Evolutionary conservation across 2,888 invertebrate genomes (phyloP), one percentile per base, ranked within the genome.

Genomic region (Timema podura): DNA sequence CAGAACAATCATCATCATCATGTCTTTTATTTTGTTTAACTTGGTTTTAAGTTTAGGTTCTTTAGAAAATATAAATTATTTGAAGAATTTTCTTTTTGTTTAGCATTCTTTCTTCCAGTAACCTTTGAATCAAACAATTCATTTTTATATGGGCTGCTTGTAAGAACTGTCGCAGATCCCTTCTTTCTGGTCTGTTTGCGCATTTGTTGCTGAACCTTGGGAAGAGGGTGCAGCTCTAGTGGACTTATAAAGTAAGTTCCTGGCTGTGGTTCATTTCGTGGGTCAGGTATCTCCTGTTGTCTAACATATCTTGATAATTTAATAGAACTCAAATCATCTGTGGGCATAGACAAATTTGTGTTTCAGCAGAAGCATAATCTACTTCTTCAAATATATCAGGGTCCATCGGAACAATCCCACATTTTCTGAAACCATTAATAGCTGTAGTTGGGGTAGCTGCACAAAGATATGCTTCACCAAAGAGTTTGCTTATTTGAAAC

Each of bases 381-480:
- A 13, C 0, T 10, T 61, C 61, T 9, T 30, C 30, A 61, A 61
- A 61, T 30, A 61, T n/a, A 9, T 3, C 30, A 0, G 44, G 61
- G 10, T 1, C 61, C 30, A 13, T 13, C 30, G 61, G 30, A 16
- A 8, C 5, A 16, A 45, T 2, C 61, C 44, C 30, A 67, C 71
- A 66, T 57, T 76, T 65, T 74, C 67, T 65, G n/a, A 76, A 75
- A 44, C 75, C 75, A 65, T 72, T 71, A 61, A 72, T 65, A 57
- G 70, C 74, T 72, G 72, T 76, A 68, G 71, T 30, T n/a, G 74
- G 72, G 9, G 69, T 74, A 6, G 77, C 77, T 66, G 75, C 74
- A 69, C 74, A 74, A 47, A 73, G 49, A 76, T 76, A 78, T 49
- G 78, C 78, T 75, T 75, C 65, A 13, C 72, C 74, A 70, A 79